These are phyloP conservation scores for Podabrus alpinus DNA, from an alignment of 2,888 invertebrate genomes.

Conservation along the genomic window DNA sequence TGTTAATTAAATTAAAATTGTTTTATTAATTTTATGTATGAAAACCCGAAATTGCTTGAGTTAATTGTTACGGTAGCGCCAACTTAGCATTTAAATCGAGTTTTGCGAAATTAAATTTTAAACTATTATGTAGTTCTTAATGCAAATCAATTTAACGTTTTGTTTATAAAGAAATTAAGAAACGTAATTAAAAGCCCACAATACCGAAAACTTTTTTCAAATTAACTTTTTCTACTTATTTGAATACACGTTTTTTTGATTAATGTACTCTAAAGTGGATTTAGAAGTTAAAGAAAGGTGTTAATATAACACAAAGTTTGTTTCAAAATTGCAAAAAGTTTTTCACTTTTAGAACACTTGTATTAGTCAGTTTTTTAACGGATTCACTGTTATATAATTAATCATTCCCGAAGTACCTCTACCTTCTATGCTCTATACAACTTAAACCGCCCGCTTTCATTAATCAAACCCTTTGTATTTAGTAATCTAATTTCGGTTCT, in stretches of 20 bases:
- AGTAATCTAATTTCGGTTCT: conserved; percentile 53
- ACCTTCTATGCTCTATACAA: conserved; percentile 44
- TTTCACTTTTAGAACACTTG: conserved; percentile 19
- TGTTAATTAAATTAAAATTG: conserved; percentile 21
- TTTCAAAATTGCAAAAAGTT: conserved; percentile 10
- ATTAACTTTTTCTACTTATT: conserved; percentile 1
- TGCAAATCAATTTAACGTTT: conserved; percentile 3
- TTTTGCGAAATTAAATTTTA: conserved; percentile 29
- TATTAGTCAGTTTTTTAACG: conserved; percentile 19
- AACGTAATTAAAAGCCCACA: background rate
- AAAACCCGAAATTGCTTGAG: conserved; percentile 22
- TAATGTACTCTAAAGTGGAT: conserved; percentile 2
- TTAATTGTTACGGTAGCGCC: conserved; percentile 37
- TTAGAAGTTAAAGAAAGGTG: conserved; percentile 1
- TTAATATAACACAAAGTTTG: conserved; percentile 12
- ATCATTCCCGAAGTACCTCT: conserved; percentile 43
- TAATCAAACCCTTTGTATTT: conserved; percentile 55
- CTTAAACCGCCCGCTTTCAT: conserved; percentile 44
- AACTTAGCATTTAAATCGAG: conserved; percentile 40
- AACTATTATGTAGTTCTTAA: conserved; percentile 9
- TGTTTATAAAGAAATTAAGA: conserved; percentile 1
- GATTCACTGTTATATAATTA: conserved; percentile 44
- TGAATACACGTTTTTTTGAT: background rate
- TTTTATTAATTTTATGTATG: conserved; percentile 17
- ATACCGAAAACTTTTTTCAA: background rate